Conservation (phyloP, 2,888 invertebrate species). For the Pyrrhia umbra region DNA sequence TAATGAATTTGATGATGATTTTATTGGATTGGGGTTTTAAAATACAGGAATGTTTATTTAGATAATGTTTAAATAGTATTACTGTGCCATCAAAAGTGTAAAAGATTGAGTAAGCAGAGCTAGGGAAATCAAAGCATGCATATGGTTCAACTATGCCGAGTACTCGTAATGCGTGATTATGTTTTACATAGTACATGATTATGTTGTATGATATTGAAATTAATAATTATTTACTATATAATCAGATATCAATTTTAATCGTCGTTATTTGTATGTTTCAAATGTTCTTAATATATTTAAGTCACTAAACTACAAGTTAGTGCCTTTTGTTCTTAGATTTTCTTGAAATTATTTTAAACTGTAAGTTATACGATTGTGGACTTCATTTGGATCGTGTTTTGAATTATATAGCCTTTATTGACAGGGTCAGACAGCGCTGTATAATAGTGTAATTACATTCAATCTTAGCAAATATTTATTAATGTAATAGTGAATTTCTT, state of each 20-base stretch:
- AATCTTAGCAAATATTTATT: constrained; percentile 84
- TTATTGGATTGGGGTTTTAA: constrained; percentile 24
- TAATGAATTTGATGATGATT: constrained; percentile 41
- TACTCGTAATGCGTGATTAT: constrained; percentile 11
- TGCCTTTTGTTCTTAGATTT: constrained; percentile 67
- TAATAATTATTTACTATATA: constrained; percentile 41
- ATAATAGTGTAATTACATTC: constrained; percentile 83
- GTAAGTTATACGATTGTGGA: constrained; percentile 57
- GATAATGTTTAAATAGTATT: constrained; percentile 47
- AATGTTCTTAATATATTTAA: constrained; percentile 55
- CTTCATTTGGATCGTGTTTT: constrained; percentile 61
- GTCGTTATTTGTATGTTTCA: constrained; percentile 50
- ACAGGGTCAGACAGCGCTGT: constrained; percentile 87
- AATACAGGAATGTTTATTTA: constrained; percentile 54
- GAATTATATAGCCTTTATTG: constrained; percentile 83
- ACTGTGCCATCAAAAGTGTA: constrained; percentile 50
- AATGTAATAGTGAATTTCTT: constrained; percentile 83
- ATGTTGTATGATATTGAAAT: constrained; percentile 23
- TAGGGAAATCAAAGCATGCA: constrained; percentile 9
- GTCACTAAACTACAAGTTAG: constrained; percentile 64
- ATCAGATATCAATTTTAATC: constrained; percentile 44
- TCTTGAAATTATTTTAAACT: constrained; percentile 55
- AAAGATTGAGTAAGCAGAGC: constrained; percentile 21
- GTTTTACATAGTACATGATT: constrained; percentile 23
- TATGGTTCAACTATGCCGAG: constrained; percentile 11